These are phyloP conservation scores for Drosophila anomelani DNA, from an alignment of 2,888 invertebrate species.

Conservation along the genomic window DNA sequence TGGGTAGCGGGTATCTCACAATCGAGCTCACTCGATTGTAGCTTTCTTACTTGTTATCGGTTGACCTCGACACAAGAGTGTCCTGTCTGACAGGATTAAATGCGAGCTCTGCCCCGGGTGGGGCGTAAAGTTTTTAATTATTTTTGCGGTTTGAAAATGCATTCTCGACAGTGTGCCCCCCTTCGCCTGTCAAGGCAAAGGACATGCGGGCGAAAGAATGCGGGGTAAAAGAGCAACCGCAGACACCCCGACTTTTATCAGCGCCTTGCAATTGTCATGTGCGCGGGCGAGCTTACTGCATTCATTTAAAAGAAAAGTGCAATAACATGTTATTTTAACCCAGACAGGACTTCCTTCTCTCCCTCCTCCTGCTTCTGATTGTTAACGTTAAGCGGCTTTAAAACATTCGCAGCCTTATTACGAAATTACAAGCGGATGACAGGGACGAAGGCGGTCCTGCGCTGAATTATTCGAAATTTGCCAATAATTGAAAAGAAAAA, in stretches of 20 bases:
- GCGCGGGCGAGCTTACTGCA: slow-evolving; percentile 36
- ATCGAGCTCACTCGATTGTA: too few relatives aligned
- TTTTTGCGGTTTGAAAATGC: slow-evolving; percentile 76
- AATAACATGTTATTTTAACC: slow-evolving; percentile 74
- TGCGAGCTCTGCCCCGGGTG: slow-evolving; percentile 20
- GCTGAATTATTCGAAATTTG: slow-evolving; percentile 54
- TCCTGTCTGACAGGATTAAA: slow-evolving; percentile 42
- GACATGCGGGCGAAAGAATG: slow-evolving; percentile 10
- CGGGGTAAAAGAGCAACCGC: slow-evolving; percentile 49
- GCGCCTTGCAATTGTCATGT: slow-evolving; percentile 48
- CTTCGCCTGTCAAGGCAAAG: slow-evolving; percentile 15
- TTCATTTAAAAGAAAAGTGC: slow-evolving; percentile 70
- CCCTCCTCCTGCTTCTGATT: slow-evolving; percentile 20
- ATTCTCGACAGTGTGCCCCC: slow-evolving; percentile 30
- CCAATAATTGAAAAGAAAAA: slow-evolving; percentile 60
- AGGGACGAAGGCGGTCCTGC: slow-evolving; percentile 49
- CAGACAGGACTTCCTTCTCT: slow-evolving; percentile 26
- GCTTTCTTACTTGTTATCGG: too few relatives aligned
- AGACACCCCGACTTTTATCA: slow-evolving; percentile 68
- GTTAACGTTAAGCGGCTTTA: slow-evolving; percentile 70
- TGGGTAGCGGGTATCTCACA: too few relatives aligned
- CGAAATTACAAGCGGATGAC: slow-evolving; percentile 67
- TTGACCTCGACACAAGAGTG: slow-evolving; percentile 35
- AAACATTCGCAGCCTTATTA: slow-evolving; percentile 69
- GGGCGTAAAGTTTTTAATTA: slow-evolving; percentile 73